phyloP scores from a whole-genome alignment of 1,140 invertebrate genomes.

The Drosophila rhopaloa region DNA sequence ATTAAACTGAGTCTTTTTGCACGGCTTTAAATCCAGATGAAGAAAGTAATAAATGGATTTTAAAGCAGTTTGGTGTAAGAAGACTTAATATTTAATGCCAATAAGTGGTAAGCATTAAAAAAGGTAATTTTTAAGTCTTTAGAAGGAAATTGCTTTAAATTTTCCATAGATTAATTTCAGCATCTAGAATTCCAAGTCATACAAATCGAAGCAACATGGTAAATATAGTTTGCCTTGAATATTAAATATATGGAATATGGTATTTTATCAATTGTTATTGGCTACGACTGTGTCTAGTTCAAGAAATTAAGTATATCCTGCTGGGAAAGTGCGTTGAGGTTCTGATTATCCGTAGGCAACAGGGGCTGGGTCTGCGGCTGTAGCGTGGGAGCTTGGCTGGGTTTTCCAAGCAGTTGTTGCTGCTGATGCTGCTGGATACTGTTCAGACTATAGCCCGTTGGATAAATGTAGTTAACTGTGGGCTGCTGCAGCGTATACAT shows the following conservation, averaged over 20 bases:
- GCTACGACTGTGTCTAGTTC: slow-evolving; percentile 61
- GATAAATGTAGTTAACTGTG: slow-evolving; percentile 79
- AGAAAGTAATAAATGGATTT: background rate
- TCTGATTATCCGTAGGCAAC: slow-evolving; percentile 64
- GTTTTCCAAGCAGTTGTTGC: slow-evolving; percentile 45
- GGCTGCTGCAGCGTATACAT: slow-evolving; percentile 74
- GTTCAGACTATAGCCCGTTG: slow-evolving; percentile 60
- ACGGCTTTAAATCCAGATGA: background rate
- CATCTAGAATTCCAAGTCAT: background rate
- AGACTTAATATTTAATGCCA: too few species aligned
- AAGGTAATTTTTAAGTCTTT: too few species aligned
- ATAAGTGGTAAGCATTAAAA: too few species aligned
- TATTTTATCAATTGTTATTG: slow-evolving; percentile 49
- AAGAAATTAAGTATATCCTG: slow-evolving; percentile 83
- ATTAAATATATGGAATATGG: slow-evolving; percentile 38
- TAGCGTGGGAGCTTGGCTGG: slow-evolving; percentile 45
- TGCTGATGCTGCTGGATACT: slow-evolving; percentile 47
- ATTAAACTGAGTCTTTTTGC: slow-evolving; percentile 4
- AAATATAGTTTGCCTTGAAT: slow-evolving; percentile 15
- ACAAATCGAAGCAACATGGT: background rate
- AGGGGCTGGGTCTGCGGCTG: slow-evolving; percentile 53
- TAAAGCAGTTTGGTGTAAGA: too few species aligned
- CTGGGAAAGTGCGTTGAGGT: slow-evolving; percentile 77
- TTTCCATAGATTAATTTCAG: background rate
- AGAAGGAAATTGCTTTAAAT: background rate